A percentile compares a stretch with the other conserved stretches of the same genome.
Evolutionary conservation across 2,888 invertebrate species (phyloP).

Genomic region (Epiblema foenella): DNA sequence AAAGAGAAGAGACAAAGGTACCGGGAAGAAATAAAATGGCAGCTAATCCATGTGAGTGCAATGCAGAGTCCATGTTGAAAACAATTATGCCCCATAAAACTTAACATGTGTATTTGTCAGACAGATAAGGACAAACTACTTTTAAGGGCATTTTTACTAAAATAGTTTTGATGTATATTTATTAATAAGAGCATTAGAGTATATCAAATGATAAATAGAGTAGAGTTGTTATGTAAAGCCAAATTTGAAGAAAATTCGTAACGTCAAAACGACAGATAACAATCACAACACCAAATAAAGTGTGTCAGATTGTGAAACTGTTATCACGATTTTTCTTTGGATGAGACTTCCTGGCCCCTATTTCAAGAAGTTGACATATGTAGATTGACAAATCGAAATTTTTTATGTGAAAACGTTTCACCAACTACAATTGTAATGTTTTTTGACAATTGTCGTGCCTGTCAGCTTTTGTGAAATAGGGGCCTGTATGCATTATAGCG

Average conservation of each 20-base stretch:
- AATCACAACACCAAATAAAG: neutral
- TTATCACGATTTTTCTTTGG: neutral
- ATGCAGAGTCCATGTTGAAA: neutral
- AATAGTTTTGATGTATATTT: too few relatives aligned
- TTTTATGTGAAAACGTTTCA: too few relatives aligned
- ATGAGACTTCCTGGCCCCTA: neutral
- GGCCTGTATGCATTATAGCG: too few relatives aligned
- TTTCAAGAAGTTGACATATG: too few relatives aligned
- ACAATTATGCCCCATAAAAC: neutral
- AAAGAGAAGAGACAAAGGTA: conserved; percentile 91
- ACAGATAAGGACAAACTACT: too few relatives aligned
- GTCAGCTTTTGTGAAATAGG: too few relatives aligned
- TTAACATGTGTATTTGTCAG: too few relatives aligned
- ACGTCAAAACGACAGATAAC: neutral
- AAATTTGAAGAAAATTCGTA: neutral
- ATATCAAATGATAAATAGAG: neutral
- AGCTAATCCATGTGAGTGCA: conserved; percentile 23
- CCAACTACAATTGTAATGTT: too few relatives aligned
- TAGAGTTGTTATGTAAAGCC: neutral
- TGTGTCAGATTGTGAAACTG: neutral
- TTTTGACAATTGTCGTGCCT: too few relatives aligned
- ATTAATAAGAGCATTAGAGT: neutral
- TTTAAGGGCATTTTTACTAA: too few relatives aligned
- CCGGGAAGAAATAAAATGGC: conserved; percentile 64
- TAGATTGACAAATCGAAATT: too few relatives aligned